Conservation (phyloP, 2,797 vertebrate species). For the Poecilia picta region DNA sequence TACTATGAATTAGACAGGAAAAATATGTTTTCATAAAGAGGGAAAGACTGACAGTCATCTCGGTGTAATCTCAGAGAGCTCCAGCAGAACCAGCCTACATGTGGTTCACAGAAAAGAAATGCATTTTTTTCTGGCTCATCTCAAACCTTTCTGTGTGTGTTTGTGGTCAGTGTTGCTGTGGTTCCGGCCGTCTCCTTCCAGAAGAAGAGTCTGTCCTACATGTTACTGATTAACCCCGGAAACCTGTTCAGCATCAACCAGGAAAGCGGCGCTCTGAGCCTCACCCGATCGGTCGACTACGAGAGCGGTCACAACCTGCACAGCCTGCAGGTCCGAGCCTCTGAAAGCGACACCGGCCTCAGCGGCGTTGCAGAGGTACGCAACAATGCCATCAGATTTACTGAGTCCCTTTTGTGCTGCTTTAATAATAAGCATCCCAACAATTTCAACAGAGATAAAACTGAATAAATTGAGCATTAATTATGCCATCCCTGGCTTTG, state of each 20-base stretch:
- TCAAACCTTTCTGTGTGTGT: background rate
- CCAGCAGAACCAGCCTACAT: background rate
- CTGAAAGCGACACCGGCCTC: constrained; percentile 83
- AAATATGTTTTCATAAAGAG: too few relatives aligned
- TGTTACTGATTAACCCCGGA: constrained; percentile 85
- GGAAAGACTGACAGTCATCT: too few relatives aligned
- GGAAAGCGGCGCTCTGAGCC: constrained; percentile 84
- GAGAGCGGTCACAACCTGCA: constrained; percentile 88
- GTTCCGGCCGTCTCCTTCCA: constrained; percentile 91
- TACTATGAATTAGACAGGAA: too few relatives aligned
- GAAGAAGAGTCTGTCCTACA: constrained; percentile 83
- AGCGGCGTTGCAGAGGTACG: constrained; percentile 86
- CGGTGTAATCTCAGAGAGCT: background rate
- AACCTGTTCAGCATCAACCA: constrained; percentile 87
- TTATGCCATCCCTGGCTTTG: background rate
- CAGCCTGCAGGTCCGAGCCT: constrained; percentile 83
- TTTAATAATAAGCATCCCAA: background rate
- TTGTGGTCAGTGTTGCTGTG: constrained; percentile 78
- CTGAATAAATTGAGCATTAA: background rate
- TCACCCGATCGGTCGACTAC: constrained; percentile 84
- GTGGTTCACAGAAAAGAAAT: background rate
- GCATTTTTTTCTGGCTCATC: background rate
- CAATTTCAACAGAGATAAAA: background rate
- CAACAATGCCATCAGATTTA: background rate
- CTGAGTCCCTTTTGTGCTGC: background rate